Evolutionary conservation across 2,797 vertebrate genomes (phyloP), one percentile per base, ranked within the genome.

Genomic region (Podargus strigoides): DNA sequence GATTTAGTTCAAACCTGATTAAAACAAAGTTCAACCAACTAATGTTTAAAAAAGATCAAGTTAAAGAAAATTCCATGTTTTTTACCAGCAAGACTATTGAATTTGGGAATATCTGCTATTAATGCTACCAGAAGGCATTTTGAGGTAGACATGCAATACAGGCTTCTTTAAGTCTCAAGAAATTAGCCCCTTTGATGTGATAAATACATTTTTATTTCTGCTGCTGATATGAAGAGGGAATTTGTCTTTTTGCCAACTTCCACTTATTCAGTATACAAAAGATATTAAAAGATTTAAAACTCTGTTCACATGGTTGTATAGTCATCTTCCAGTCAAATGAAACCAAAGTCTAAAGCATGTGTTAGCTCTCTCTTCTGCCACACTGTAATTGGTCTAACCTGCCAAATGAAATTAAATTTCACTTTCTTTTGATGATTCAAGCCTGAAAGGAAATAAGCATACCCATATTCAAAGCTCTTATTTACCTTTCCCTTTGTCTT

Each of bases 341-440:
- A 94, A 69, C 24, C 28, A 3, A 66, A 87, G 39, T 49, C 36
- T 73, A 47, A 86, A 81, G 67, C 36, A 76, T 20, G 30, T 1
- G 0, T 72, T 89, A 77, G n/a, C 7, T n/a, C 27, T 87, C 32
- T 78, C 34, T 89, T 78, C 66, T 91, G 76, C 27, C 66, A 88
- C 78, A 37, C 14, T 63, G 55, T 85, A 95, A 94, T 88, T 91
- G 69, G 32, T 66, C 42, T 84, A 90, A 88, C 47, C 42, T 94
- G 52, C 9, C 34, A 91, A 83, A 87, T 66, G 24, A 89, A 95
- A 94, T 86, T 85, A 91, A 93, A 87, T 92, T 93, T 95, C 81
- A 56, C n/a, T 91, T 91, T 84, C 72, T 85, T 95, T 88, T 93
- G 89, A 87, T 89, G 76, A 87, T 27, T 93, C 76, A 72, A 72